phyloP scores from a whole-genome alignment of 2,113 vertebrate genomes.

The Rana temporaria region DNA sequence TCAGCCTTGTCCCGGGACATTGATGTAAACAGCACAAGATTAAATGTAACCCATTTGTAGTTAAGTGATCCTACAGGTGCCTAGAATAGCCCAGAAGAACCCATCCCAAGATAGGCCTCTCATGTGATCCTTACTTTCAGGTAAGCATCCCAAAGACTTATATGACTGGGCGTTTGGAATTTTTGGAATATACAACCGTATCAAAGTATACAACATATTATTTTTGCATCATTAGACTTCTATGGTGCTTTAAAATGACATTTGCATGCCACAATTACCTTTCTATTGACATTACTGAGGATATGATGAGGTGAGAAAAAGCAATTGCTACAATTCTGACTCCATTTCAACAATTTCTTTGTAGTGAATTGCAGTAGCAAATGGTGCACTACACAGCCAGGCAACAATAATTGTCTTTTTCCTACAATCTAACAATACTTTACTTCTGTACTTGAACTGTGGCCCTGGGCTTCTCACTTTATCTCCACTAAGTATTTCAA shows the following conservation, averaged over 20 bases:
- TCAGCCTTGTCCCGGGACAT: no score
- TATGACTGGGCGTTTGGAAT: no score
- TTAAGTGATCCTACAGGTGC: no score
- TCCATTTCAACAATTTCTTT: neutral
- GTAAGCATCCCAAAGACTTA: no score
- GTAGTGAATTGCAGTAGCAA: neutral
- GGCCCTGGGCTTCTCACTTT: neutral
- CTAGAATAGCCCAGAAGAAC: no score
- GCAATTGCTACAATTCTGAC: neutral
- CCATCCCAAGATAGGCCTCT: no score
- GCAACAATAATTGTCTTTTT: neutral
- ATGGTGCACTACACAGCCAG: neutral
- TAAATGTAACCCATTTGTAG: no score
- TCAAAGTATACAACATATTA: no score
- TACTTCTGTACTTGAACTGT: neutral
- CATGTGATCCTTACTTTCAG: no score
- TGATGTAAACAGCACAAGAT: no score
- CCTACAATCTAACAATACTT: neutral
- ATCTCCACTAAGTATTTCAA: neutral
- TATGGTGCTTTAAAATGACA: neutral
- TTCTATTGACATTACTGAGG: neutral
- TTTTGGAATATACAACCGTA: no score
- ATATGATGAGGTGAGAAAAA: neutral
- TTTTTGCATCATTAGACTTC: no score
- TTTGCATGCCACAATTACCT: neutral